Base-by-base conservation (phyloP, 2,797 vertebrate species). In the Acrossocheilus fasciatus region DNA sequence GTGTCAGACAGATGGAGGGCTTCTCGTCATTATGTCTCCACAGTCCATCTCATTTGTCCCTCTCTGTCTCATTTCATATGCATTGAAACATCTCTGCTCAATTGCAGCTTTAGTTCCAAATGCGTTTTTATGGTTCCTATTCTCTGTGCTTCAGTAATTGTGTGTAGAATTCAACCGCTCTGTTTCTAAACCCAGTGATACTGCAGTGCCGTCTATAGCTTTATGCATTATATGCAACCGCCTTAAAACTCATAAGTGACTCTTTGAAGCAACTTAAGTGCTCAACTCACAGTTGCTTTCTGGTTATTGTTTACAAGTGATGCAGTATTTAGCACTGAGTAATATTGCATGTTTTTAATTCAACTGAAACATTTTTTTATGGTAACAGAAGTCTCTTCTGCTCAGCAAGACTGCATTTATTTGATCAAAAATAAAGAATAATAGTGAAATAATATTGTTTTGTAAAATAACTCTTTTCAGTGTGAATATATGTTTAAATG, bases 61-160 rank as follows among this genome's bases (percentile, higher is more conserved):
- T 41, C 14, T 82, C 39, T 6, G 9, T 45, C 59, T 76, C 73
- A 50, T 73, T 69, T 52, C 41, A 50, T 45, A 72, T 62, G 81
- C 77, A 75, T 78, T 66, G 23, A 80, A 17, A 74, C 82, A 50
- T 79, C 82, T 54, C 54, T n/a, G 50, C 66, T 82, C 79, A 47
- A 10, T 59, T 76, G 64, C 26, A 80, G 36, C 15, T 81, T 77
- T 73, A 72, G 36, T 15, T 81, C 72, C 47, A 68, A 57, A 57
- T 78, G 69, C 57, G 70, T 69, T 34, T 74, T 41, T 72, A 20
- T 12, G 45, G 6, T 64, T 73, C 84, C 62, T 82, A 43, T 64
- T 43, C 75, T 70, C 75, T 43, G 69, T 15, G 17, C 81, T 73
- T 36, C 62, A 57, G 69, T 79, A 59, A 78, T 12, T 83, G 39